These are phyloP conservation scores for Tetragonula carbonaria DNA, from an alignment of 2,888 invertebrate species.

Conservation along the genomic window DNA sequence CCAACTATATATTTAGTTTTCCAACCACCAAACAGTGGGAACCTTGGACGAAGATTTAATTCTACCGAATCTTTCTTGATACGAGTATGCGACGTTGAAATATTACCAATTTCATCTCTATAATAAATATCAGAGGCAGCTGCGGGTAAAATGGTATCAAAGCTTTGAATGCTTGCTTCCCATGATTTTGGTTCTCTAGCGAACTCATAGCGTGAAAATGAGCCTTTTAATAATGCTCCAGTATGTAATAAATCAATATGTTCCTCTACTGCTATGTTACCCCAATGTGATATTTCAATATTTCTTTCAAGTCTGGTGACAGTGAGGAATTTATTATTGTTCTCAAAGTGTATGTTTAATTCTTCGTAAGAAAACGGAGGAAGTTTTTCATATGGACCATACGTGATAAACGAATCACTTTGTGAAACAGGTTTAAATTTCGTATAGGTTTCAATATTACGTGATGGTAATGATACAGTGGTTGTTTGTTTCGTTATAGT, in stretches of 20 bases:
- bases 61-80: slow-evolving; percentile 96
- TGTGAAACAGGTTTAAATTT: slow-evolving; percentile 92
- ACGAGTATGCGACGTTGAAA: slow-evolving; percentile 97
- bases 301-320: slow-evolving; percentile 93
- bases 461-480: slow-evolving; percentile 90
- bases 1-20: slow-evolving; percentile 98
- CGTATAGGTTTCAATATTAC: slow-evolving; percentile 92
- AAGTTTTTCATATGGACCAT: slow-evolving; percentile 94
- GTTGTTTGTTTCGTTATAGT: slow-evolving; percentile 92
- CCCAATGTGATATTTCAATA: slow-evolving; percentile 99
- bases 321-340: slow-evolving; percentile 98
- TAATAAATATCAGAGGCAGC: slow-evolving; percentile 98
- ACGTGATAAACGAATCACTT: slow-evolving; percentile 92
- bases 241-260: slow-evolving; percentile 95
- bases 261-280: slow-evolving; percentile 99
- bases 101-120: slow-evolving; percentile 99
- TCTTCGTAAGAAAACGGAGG: slow-evolving; percentile 87
- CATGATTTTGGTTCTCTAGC: slow-evolving; percentile 96
- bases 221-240: slow-evolving; percentile 96
- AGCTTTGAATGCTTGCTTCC: slow-evolving; percentile 95
- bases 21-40: slow-evolving; percentile 99
- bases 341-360: slow-evolving; percentile 95
- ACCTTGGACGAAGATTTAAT: slow-evolving; percentile 97
- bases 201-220: slow-evolving; percentile 98
- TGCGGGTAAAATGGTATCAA: slow-evolving; percentile 93